Conservation (phyloP, 2,888 invertebrate species). For the Diplazon laetatorius region DNA sequence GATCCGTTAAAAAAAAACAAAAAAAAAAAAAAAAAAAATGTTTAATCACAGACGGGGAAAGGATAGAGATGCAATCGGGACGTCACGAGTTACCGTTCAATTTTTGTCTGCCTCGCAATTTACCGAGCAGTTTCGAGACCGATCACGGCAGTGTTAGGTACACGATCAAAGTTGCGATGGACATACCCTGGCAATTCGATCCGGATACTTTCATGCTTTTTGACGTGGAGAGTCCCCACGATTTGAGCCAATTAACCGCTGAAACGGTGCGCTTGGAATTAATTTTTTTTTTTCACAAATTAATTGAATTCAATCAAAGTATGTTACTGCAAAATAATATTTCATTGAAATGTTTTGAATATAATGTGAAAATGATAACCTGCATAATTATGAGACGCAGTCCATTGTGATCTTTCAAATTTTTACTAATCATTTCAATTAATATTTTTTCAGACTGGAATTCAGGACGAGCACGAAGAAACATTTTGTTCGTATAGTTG, state of each 20-base stretch:
- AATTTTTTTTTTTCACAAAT: neutral
- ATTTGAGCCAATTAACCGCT: constrained; percentile 86
- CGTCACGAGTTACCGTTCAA: constrained; percentile 89
- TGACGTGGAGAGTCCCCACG: constrained; percentile 90
- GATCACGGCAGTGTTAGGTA: constrained; percentile 90
- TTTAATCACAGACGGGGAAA: constrained; percentile 84
- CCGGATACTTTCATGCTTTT: constrained; percentile 90
- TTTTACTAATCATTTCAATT: no score
- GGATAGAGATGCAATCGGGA: constrained; percentile 88
- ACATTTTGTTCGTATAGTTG: constrained; percentile 85
- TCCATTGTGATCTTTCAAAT: no score
- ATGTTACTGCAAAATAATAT: no score
- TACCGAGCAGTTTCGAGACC: constrained; percentile 90
- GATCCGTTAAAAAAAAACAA: neutral
- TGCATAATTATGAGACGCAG: no score
- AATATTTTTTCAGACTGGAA: constrained; percentile 63
- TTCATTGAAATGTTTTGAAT: no score
- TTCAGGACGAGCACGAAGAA: constrained; percentile 56
- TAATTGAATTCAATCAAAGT: no score
- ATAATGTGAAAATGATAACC: no score
- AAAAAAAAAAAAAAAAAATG: neutral
- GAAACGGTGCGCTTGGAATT: neutral
- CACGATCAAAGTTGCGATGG: constrained; percentile 89
- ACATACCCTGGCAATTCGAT: constrained; percentile 92
- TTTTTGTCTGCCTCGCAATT: constrained; percentile 87